Percentiles rank a stretch among this genome's conserved stretches.
Conservation (phyloP, 2,113 vertebrate species). For the Alaudala cheleensis region DNA sequence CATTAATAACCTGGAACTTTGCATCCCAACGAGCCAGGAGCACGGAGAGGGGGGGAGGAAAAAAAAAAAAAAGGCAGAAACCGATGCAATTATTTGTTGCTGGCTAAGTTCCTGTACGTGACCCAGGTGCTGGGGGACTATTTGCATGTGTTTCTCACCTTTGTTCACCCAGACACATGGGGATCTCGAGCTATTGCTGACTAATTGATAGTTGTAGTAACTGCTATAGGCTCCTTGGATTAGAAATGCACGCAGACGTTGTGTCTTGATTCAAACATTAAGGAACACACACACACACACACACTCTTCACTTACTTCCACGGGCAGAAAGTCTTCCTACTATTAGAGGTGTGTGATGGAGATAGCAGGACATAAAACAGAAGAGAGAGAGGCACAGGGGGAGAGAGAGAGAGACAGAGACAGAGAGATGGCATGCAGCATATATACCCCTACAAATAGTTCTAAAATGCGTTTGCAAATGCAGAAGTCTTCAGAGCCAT, state of each 20-base stretch:
- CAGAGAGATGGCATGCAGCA: constrained; percentile 71
- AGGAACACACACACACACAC: constrained; percentile 60
- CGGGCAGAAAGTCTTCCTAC: constrained; percentile 71
- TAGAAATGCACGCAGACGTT: constrained; percentile 71
- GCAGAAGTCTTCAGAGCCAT: constrained; percentile 74
- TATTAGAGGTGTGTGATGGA: constrained; percentile 71
- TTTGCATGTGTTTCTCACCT: constrained; percentile 70
- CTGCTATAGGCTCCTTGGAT: constrained; percentile 68
- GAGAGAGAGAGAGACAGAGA: constrained; percentile 57
- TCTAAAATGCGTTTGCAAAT: constrained; percentile 74
- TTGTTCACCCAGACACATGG: constrained; percentile 68
- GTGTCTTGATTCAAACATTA: constrained; percentile 69
- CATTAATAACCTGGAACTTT: constrained; percentile 46
- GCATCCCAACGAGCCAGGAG: constrained; percentile 25
- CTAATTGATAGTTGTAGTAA: constrained; percentile 77
- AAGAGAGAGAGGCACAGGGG: constrained; percentile 58
- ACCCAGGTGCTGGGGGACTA: constrained; percentile 64
- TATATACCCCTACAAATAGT: constrained; percentile 72
- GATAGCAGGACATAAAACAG: constrained; percentile 73
- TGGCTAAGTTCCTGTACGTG: constrained; percentile 63
- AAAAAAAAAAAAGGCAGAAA: not conserved
- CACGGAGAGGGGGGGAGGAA: not conserved
- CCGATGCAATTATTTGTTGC: constrained; percentile 61
- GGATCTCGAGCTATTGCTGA: constrained; percentile 71
- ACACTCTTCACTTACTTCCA: constrained; percentile 71